Percentiles rank a stretch among this genome's conserved stretches.
These are phyloP conservation scores for Mus caroli DNA, from an alignment of 2,797 vertebrate species.

Conservation along the genomic window DNA sequence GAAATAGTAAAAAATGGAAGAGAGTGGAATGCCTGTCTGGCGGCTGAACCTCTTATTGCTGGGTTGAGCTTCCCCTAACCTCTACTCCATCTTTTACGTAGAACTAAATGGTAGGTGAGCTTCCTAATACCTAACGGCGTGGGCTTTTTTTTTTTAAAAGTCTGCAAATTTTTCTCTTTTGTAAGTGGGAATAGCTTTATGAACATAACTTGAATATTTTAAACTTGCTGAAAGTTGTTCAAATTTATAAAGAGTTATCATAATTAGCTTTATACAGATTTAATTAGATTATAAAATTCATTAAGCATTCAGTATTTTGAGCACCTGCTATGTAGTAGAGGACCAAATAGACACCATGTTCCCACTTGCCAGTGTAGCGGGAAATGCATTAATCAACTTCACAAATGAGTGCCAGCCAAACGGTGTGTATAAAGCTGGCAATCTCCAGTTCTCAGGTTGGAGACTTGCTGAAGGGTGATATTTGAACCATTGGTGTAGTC, in stretches of 20 bases:
- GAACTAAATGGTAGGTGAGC: constrained; percentile 45
- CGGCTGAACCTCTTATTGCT: constrained; percentile 20
- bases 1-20: constrained; percentile 50
- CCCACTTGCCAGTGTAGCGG: background rate
- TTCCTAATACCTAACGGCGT: constrained; percentile 9
- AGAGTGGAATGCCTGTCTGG: constrained; percentile 14
- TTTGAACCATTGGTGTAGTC: background rate
- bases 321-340: background rate
- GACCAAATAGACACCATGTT: constrained; percentile 5
- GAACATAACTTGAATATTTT: constrained; percentile 48
- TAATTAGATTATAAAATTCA: constrained; percentile 15
- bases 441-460: background rate
- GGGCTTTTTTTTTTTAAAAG: constrained; percentile 15
- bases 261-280: constrained; percentile 53
- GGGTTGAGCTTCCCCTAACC: background rate
- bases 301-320: constrained; percentile 50
- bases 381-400: background rate
- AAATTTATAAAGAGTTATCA: background rate
- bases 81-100: constrained; percentile 2
- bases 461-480: background rate
- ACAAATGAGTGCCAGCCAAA: background rate
- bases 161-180: background rate
- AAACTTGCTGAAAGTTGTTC: constrained; percentile 47
- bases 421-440: background rate
- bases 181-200: background rate